phyloP scores from a whole-genome alignment of 2,888 invertebrate species.

The Ephialtes manifestator region DNA sequence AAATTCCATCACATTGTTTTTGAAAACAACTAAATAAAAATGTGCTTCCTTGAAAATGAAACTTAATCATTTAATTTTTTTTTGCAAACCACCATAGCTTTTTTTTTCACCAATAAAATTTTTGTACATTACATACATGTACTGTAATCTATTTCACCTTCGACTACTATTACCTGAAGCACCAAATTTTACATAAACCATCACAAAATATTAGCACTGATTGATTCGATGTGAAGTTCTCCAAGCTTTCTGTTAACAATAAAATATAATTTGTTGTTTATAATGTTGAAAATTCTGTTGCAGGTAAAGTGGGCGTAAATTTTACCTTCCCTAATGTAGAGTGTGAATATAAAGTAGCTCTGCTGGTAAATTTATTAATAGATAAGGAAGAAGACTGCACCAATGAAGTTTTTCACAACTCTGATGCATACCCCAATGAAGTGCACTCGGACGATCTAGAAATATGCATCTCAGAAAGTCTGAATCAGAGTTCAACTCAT shows the following conservation, averaged over 20 bases:
- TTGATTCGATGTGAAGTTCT: no score
- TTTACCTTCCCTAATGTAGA: conserved; percentile 51
- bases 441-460: conserved; percentile 59
- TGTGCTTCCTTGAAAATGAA: no score
- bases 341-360: conserved; percentile 64
- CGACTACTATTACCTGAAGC: no score
- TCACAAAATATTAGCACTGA: neutral
- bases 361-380: conserved; percentile 67
- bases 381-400: conserved; percentile 63
- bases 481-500: neutral
- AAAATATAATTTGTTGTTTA: neutral
- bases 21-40: no score
- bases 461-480: conserved; percentile 47
- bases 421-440: conserved; percentile 49
- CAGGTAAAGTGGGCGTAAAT: conserved; percentile 62
- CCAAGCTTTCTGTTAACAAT: neutral
- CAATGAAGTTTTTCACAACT: conserved; percentile 55
- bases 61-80: no score
- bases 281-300: conserved; percentile 6
- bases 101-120: no score
- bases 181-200: no score
- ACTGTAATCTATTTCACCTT: no score
- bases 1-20: no score
- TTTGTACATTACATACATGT: no score
- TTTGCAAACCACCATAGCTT: no score